A percentile compares a stretch with the other conserved stretches of the same genome.
Conservation (phyloP, 2,888 invertebrate genomes). For the Trichogramma evanescens region DNA sequence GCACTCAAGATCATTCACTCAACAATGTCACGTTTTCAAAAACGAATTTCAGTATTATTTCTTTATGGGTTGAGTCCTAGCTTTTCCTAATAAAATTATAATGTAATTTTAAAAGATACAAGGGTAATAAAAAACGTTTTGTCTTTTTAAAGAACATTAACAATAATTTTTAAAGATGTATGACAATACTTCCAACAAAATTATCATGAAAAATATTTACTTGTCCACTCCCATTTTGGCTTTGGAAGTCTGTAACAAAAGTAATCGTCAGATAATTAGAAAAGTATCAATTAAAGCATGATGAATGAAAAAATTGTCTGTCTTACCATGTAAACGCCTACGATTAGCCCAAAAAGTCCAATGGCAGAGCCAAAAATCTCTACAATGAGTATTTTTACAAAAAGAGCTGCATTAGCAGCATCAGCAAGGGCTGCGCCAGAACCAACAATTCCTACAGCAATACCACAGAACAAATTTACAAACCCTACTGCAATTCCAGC, state of each 20-base stretch:
- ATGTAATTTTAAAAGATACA: not conserved
- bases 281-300: not conserved
- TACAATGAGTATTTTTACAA: conserved; percentile 96
- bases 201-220: conserved; percentile 2
- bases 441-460: conserved; percentile 96
- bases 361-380: conserved; percentile 99
- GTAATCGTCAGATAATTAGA: not conserved
- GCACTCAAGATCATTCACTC: no score
- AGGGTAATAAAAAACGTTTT: not conserved
- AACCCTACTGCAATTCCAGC: conserved; percentile 92
- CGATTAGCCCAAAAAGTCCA: conserved; percentile 96
- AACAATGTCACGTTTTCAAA: no score
- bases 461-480: conserved; percentile 92
- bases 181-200: conserved; percentile 16
- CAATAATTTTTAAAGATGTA: conserved; percentile 2
- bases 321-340: conserved; percentile 85
- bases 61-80: no score
- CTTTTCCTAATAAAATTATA: not conserved
- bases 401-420: conserved; percentile 91
- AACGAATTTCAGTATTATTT: no score
- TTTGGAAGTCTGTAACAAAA: conserved; percentile 56
- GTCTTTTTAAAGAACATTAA: not conserved
- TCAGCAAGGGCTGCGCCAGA: conserved; percentile 97
- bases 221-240: conserved; percentile 61
- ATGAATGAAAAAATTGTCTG: conserved; percentile 4